phyloP scores from a whole-genome alignment of 1,140 invertebrate species.

The Portunus trituberculatus region DNA sequence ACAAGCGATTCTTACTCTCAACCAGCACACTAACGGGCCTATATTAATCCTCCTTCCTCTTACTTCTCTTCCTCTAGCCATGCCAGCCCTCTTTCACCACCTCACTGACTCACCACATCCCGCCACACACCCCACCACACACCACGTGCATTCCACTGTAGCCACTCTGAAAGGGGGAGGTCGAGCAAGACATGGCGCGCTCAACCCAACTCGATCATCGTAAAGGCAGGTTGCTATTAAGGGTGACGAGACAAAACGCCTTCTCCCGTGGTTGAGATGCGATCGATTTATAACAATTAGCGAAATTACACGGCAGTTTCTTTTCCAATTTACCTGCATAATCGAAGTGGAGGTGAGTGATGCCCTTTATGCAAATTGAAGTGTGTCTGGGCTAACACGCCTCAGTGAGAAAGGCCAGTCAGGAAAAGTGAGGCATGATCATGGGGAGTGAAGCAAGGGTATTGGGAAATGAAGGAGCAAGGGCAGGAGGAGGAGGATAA shows the following conservation, averaged over 20 bases:
- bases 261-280: not conserved
- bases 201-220: not conserved
- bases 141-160: not conserved
- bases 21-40: not conserved
- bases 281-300: conserved; percentile 27
- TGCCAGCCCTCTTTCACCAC: not conserved
- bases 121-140: not conserved
- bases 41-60: not conserved
- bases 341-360: not conserved
- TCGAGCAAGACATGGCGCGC: not conserved
- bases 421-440: not conserved
- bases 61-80: not conserved
- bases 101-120: not conserved
- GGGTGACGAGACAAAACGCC: not conserved
- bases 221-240: not conserved
- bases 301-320: not conserved
- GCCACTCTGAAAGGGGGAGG: too few species aligned
- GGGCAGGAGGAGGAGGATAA: not conserved
- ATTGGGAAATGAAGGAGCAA: not conserved
- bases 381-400: not conserved
- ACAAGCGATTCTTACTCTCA: too few species aligned
- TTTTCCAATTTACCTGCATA: not conserved
- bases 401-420: not conserved
- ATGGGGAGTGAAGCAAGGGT: not conserved
- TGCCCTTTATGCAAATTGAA: conserved; percentile 22